Conservation (phyloP, 2,797 vertebrate genomes). For the Sphenopsis melanotis region DNA sequence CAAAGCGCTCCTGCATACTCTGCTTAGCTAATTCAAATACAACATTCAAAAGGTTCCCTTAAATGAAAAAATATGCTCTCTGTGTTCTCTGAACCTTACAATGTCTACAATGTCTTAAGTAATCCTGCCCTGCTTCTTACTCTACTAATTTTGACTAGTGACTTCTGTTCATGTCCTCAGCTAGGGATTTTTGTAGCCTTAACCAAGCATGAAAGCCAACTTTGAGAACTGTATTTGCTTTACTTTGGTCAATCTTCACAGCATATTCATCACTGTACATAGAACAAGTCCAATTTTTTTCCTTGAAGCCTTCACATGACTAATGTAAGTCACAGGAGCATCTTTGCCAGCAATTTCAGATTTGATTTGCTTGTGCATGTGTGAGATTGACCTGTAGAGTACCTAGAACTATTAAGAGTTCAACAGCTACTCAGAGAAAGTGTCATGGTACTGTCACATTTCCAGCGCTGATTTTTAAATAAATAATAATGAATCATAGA, state of each 20-base stretch:
- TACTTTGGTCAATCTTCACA: not conserved
- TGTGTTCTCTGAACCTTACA: not conserved
- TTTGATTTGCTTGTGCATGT: not conserved
- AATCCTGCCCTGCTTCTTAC: fast-evolving
- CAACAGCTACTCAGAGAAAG: not conserved
- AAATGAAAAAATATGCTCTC: not conserved
- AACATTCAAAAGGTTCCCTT: not conserved
- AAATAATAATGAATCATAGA: not conserved
- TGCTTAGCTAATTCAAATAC: not conserved
- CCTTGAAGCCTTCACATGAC: not conserved
- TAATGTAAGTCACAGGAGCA: not conserved
- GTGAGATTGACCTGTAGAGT: not conserved
- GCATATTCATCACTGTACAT: not conserved
- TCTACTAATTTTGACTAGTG: not conserved
- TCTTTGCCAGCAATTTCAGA: not conserved
- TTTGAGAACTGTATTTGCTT: not conserved
- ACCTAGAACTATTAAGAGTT: not conserved
- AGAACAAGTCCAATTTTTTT: not conserved
- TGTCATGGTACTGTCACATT: not conserved
- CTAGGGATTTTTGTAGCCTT: not conserved
- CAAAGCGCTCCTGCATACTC: not conserved
- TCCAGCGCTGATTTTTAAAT: not conserved
- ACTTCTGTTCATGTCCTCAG: not conserved
- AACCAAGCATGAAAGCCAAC: not conserved
- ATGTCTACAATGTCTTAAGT: not conserved